A percentile compares a stretch with the other conserved stretches of the same genome.
These are phyloP conservation scores for Dinocampus coccinellae DNA, from an alignment of 2,888 invertebrate genomes.

Conservation along the genomic window DNA sequence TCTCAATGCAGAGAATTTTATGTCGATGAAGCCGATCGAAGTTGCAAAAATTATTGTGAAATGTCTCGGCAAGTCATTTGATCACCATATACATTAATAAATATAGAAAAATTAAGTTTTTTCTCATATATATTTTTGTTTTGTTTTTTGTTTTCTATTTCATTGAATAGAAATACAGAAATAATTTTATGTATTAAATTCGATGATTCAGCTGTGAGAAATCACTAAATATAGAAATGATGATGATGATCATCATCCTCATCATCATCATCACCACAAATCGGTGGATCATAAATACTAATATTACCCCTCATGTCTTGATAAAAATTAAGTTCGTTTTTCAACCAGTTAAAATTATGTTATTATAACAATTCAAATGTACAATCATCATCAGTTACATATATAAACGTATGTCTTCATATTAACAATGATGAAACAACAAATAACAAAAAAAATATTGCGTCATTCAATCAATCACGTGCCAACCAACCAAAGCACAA, in stretches of 20 bases:
- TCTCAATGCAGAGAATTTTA: conserved; percentile 45
- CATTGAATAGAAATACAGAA: background rate
- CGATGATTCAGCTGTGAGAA: background rate
- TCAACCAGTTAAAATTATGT: conserved; percentile 12
- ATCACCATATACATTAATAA: background rate
- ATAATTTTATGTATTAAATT: background rate
- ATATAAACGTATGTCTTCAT: background rate
- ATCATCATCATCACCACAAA: background rate
- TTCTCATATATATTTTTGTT: too few species aligned
- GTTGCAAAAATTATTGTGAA: conserved; percentile 15
- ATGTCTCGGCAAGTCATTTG: background rate
- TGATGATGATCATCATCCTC: background rate
- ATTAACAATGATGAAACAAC: conserved; percentile 27
- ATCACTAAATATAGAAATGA: background rate
- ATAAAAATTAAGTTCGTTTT: background rate
- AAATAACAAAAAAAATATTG: conserved; percentile 3
- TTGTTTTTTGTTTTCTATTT: too few species aligned
- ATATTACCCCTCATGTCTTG: conserved; percentile 11
- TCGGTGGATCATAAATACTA: background rate
- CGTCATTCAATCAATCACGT: background rate
- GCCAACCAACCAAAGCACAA: background rate
- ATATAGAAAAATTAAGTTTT: background rate
- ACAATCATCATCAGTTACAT: conserved; percentile 24
- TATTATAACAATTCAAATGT: conserved; percentile 26
- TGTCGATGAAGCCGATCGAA: conserved; percentile 5